Percentiles rank a stretch among this genome's conserved stretches.
These are phyloP conservation scores for Seriola aureovittata DNA, from an alignment of 2,113 vertebrate species.

Conservation along the genomic window DNA sequence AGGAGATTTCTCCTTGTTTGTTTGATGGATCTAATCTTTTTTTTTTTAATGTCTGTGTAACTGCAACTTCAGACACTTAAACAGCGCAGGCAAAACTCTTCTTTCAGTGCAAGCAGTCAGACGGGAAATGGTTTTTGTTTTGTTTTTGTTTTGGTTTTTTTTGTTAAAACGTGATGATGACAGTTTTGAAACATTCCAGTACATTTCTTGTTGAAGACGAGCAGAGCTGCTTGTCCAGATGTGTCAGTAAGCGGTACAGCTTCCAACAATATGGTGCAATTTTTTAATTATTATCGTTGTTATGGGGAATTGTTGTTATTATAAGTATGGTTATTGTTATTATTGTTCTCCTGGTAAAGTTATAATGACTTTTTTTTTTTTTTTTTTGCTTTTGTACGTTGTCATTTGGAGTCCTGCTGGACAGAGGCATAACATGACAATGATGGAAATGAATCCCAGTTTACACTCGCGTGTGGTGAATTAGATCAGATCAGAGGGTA, in stretches of 20 bases:
- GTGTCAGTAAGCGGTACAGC: constrained; percentile 68
- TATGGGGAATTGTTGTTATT: constrained; percentile 79
- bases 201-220: constrained; percentile 28
- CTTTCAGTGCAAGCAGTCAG: constrained; percentile 72
- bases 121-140: constrained; percentile 42
- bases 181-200: constrained; percentile 40
- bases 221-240: constrained; percentile 57
- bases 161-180: constrained; percentile 10
- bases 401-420: constrained; percentile 88
- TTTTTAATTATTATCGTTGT: constrained; percentile 66
- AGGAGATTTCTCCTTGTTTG: background rate
- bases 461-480: constrained; percentile 62
- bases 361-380: constrained; percentile 30
- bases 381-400: constrained; percentile 65
- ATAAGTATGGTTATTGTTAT: constrained; percentile 86
- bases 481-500: constrained; percentile 54
- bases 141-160: background rate
- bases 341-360: constrained; percentile 80
- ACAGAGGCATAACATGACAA: constrained; percentile 85
- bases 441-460: constrained; percentile 71
- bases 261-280: constrained; percentile 79
- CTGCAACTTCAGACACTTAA: constrained; percentile 7
- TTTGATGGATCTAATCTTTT: background rate
- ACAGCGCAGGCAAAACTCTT: background rate
- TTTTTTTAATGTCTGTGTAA: background rate